Conservation (phyloP, 2,888 invertebrate species). For the Sericinus montela region DNA sequence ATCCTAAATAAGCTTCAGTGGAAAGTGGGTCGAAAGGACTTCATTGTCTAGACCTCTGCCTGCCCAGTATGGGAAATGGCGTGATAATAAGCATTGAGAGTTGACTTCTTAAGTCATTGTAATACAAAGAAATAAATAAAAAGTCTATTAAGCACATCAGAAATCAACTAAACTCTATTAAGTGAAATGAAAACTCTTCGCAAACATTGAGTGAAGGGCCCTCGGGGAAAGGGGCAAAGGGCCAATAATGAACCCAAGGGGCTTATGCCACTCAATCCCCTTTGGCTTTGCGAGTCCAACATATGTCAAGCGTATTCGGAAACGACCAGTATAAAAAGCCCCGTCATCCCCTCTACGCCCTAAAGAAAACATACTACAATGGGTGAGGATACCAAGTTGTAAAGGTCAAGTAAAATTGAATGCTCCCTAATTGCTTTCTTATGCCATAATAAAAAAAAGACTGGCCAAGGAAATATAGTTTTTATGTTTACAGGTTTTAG, state of each 20-base stretch:
- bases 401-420: conserved; percentile 42
- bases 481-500: conserved; percentile 28
- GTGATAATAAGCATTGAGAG: conserved; percentile 7
- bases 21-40: no score
- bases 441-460: conserved; percentile 34
- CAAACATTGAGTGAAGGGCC: conserved; percentile 55
- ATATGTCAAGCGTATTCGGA: conserved; percentile 60
- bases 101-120: conserved; percentile 8
- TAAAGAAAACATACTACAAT: conserved; percentile 1
- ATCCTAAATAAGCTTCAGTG: no score
- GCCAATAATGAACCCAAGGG: conserved; percentile 69
- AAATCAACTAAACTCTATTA: conserved; percentile 41
- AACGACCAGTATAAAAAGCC: conserved; percentile 32
- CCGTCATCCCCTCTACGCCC: conserved; percentile 24
- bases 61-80: neutral
- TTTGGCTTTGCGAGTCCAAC: conserved; percentile 55
- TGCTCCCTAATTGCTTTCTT: conserved; percentile 60
- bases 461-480: conserved; percentile 31
- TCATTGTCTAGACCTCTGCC: no score
- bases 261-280: conserved; percentile 71
- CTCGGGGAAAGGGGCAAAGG: conserved; percentile 53
- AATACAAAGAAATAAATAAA: neutral
- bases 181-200: conserved; percentile 53
- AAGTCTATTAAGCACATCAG: conserved; percentile 27
- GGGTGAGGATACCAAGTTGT: conserved; percentile 22